A percentile compares a stretch with the other conserved stretches of the same genome.
These are phyloP conservation scores for Cepaea nemoralis DNA, from an alignment of 1,140 invertebrate genomes.

Conservation along the genomic window DNA sequence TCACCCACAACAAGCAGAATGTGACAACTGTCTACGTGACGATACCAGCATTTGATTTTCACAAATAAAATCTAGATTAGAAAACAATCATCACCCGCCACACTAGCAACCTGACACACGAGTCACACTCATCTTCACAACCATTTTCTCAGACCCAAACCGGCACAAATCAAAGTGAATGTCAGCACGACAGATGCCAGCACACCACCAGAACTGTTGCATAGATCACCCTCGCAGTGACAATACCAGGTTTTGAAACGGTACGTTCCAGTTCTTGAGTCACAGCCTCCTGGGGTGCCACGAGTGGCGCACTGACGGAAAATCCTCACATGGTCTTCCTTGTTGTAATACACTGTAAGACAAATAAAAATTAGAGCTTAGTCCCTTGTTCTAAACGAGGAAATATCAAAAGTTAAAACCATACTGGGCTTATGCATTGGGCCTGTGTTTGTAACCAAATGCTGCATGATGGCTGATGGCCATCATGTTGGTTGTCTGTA, in stretches of 20 bases:
- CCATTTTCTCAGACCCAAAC: background rate
- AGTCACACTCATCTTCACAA: background rate
- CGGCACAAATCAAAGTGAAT: background rate
- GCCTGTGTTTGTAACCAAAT: too few species aligned
- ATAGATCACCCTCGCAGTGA: slow-evolving; percentile 8
- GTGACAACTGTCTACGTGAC: too few species aligned
- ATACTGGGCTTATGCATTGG: too few species aligned
- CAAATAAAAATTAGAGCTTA: too few species aligned
- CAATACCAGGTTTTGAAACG: slow-evolving; percentile 33
- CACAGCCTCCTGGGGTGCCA: background rate
- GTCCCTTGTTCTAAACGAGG: too few species aligned
- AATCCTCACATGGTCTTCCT: background rate
- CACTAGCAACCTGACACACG: background rate
- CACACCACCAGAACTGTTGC: slow-evolving; percentile 21
- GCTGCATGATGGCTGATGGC: too few species aligned
- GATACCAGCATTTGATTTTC: too few species aligned
- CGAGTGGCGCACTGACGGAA: slow-evolving; percentile 25
- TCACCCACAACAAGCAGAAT: too few species aligned
- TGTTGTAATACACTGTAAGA: slow-evolving; percentile 24
- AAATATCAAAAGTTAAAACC: too few species aligned
- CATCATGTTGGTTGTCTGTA: too few species aligned
- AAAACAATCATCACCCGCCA: too few species aligned
- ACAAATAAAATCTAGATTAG: too few species aligned
- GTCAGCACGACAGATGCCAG: background rate
- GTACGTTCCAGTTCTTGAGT: slow-evolving; percentile 23